Percentiles rank a stretch among this genome's conserved stretches.
Evolutionary conservation across 2,113 vertebrate species (phyloP).

Genomic region (Otis tarda): DNA sequence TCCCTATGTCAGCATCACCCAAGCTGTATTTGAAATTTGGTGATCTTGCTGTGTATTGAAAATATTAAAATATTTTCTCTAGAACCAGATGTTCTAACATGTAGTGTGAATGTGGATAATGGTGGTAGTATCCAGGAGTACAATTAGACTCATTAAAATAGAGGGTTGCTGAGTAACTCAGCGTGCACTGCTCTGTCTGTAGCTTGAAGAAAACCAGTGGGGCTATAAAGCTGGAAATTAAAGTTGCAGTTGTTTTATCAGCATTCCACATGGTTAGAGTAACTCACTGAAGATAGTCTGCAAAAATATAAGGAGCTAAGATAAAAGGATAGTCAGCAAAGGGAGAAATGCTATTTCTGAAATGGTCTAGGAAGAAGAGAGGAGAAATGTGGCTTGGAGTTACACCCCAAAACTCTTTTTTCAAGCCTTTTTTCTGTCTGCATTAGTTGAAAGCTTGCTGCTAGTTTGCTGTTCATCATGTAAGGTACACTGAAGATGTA

Average conservation of each 20-base stretch:
- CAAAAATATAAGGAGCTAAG: background rate
- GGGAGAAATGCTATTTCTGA: background rate
- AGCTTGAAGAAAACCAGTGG: background rate
- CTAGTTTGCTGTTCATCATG: background rate
- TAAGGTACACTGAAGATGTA: background rate
- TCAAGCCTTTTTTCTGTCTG: background rate
- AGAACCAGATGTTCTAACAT: background rate
- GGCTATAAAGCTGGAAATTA: background rate
- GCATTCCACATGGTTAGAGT: background rate
- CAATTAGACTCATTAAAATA: background rate
- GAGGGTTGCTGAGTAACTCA: background rate
- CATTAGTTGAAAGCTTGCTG: background rate
- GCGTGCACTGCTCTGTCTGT: background rate
- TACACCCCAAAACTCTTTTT: background rate
- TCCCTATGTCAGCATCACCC: background rate
- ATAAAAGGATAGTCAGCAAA: background rate
- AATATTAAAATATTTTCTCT: background rate
- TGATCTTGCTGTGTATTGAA: background rate
- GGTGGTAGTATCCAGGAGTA: background rate
- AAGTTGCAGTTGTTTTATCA: background rate
- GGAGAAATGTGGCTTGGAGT: background rate
- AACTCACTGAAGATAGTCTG: background rate
- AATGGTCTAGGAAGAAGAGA: background rate
- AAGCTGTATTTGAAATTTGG: background rate
- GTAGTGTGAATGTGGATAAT: background rate